These are phyloP conservation scores for zebrafish (Danio rerio) DNA, from an alignment of 2,113 vertebrate species.

Conservation along the genomic window GRCz12tu NC_133194.1:46733501-46734000, in stretches of 20 bases:
- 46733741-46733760: background rate
- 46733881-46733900: background rate
- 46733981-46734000: background rate
- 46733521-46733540: background rate
- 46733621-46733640: constrained; percentile 88
- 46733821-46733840: constrained; percentile 88
- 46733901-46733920: background rate
- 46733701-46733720: background rate
- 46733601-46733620: constrained; percentile 93
- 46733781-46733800: constrained; percentile 93
- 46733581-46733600: constrained; percentile 65
- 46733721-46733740: background rate
- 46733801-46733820: constrained; percentile 93
- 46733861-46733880: background rate
- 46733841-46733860: background rate
- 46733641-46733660: constrained; percentile 96
- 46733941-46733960: background rate
- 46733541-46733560: background rate
- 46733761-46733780: constrained; percentile 69
- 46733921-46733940: background rate
- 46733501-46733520: constrained; percentile 93
- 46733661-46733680: constrained; percentile 89
- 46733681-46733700: background rate
- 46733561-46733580: constrained; percentile 1
- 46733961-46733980: background rate